Conservation (phyloP, 2,888 invertebrate species). For the Sepioteuthis lessoniana region DNA sequence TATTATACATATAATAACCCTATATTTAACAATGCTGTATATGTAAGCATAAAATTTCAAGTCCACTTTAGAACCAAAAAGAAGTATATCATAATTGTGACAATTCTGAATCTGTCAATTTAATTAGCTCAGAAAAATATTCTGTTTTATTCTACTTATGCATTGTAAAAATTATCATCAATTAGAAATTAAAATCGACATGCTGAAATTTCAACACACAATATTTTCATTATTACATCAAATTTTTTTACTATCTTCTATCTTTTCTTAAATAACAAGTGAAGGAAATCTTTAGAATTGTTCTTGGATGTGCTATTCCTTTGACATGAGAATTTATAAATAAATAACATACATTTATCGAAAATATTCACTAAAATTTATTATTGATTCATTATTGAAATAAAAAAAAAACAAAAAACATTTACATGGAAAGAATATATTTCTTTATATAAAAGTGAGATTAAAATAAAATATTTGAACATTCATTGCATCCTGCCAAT, state of each 20-base stretch:
- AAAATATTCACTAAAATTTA: neutral
- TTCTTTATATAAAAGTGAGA: neutral
- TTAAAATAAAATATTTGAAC: neutral
- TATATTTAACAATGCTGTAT: neutral
- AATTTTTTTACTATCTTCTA: neutral
- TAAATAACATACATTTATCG: neutral
- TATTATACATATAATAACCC: neutral
- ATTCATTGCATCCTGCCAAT: neutral
- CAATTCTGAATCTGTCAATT: neutral
- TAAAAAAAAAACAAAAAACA: neutral
- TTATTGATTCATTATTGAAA: neutral
- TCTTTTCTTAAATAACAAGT: neutral
- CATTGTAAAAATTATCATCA: neutral
- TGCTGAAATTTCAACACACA: neutral
- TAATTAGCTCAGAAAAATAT: neutral
- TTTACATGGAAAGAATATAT: neutral
- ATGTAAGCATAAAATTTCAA: neutral
- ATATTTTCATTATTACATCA: neutral
- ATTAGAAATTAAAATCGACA: neutral
- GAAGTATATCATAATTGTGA: neutral
- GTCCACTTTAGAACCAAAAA: neutral
- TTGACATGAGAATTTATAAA: neutral
- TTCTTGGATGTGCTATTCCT: neutral
- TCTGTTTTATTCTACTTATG: neutral
- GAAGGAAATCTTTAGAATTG: neutral